A percentile compares a stretch with the other conserved stretches of the same genome.
Evolutionary conservation across 2,888 invertebrate genomes (phyloP).

Genomic region (Harpalus rufipes): DNA sequence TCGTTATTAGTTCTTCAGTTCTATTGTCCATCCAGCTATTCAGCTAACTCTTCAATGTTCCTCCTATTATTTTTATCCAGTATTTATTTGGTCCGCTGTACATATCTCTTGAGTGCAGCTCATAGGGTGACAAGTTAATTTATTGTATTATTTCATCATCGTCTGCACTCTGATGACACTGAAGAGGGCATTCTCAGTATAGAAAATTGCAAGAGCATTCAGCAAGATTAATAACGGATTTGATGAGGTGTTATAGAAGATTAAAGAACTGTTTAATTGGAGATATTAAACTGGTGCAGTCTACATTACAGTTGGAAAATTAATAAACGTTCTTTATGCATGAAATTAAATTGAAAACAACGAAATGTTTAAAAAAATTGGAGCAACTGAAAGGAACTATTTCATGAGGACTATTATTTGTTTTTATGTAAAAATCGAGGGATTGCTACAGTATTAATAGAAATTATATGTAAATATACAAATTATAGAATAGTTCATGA

Average conservation of each 20-base stretch:
- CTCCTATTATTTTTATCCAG: background rate
- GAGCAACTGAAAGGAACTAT: too few relatives aligned
- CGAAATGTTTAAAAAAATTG: too few relatives aligned
- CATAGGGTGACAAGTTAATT: constrained; percentile 60
- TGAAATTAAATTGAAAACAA: too few relatives aligned
- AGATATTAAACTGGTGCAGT: too few relatives aligned
- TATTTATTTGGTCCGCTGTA: background rate
- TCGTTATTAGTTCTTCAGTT: constrained; percentile 43
- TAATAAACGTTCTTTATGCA: too few relatives aligned
- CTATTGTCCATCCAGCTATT: background rate
- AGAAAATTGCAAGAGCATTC: background rate
- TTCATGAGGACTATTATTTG: too few relatives aligned
- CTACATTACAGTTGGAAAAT: too few relatives aligned
- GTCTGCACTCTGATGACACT: constrained; percentile 35
- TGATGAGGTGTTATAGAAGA: background rate
- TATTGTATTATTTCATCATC: constrained; percentile 59
- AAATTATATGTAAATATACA: too few relatives aligned
- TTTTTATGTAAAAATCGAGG: too few relatives aligned
- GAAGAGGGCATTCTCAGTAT: background rate
- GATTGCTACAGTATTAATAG: too few relatives aligned
- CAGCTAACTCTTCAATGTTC: background rate
- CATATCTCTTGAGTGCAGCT: constrained; percentile 49
- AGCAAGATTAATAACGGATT: background rate
- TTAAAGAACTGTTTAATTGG: background rate
- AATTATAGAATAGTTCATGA: too few relatives aligned